Evolutionary conservation across 2,888 invertebrate genomes (phyloP).

Genomic region (Salticus scenicus): DNA sequence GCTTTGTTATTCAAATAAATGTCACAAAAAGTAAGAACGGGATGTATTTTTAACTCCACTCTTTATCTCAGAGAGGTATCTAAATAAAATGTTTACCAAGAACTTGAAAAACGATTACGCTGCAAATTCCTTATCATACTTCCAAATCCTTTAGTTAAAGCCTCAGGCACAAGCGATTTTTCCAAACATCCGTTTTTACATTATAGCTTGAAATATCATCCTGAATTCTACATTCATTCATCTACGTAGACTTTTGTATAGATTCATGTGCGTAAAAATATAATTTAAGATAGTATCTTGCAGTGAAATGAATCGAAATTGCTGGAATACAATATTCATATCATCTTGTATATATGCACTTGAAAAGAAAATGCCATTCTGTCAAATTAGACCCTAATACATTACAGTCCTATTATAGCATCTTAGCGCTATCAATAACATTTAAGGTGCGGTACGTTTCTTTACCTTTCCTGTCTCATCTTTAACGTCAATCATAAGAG

Average conservation of each 20-base stretch:
- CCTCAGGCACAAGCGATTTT: no score
- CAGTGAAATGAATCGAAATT: no score
- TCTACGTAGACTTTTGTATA: neutral
- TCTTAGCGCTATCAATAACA: slow-evolving; percentile 20
- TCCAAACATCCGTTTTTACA: no score
- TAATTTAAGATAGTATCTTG: neutral
- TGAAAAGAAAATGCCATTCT: neutral
- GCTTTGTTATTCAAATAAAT: no score
- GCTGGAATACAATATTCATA: neutral
- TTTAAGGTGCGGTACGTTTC: slow-evolving; percentile 7
- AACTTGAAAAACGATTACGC: no score
- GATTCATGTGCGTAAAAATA: neutral
- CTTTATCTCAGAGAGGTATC: no score
- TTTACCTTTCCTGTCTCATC: slow-evolving; percentile 14
- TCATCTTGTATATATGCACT: neutral
- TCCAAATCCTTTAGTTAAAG: no score
- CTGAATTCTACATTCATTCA: neutral
- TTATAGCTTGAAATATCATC: neutral
- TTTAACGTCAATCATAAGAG: slow-evolving; percentile 16
- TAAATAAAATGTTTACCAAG: no score
- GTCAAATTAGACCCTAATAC: slow-evolving; percentile 15
- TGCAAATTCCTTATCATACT: no score
- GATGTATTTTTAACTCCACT: no score
- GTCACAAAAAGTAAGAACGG: no score
- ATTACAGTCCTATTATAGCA: slow-evolving; percentile 12